Evolutionary conservation across 2,113 vertebrate genomes (phyloP).

Genomic region (Serinus canaria): DNA sequence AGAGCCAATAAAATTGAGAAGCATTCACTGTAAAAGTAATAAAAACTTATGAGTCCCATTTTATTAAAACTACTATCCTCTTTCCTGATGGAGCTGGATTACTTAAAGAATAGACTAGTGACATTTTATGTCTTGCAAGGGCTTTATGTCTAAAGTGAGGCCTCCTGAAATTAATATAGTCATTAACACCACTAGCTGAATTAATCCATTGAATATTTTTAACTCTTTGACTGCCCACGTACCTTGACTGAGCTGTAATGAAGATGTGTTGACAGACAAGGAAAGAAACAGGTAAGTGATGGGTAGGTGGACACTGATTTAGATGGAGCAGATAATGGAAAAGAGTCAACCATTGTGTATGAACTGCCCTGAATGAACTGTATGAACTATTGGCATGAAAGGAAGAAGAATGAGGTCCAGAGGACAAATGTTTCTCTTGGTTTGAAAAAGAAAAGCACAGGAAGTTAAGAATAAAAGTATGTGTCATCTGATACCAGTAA

Average conservation of each 20-base stretch:
- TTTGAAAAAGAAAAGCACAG: background rate
- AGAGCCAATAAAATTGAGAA: conserved; percentile 74
- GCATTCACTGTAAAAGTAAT: conserved; percentile 77
- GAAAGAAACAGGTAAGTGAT: background rate
- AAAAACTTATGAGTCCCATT: conserved; percentile 74
- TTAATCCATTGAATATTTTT: background rate
- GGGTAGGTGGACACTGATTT: background rate
- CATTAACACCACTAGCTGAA: background rate
- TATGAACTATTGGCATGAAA: background rate
- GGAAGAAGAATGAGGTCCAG: background rate
- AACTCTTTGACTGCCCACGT: background rate
- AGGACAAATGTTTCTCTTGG: background rate
- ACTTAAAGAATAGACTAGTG: conserved; percentile 49
- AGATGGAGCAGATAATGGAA: background rate
- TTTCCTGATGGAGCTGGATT: conserved; percentile 65
- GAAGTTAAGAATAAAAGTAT: background rate
- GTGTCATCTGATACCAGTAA: background rate
- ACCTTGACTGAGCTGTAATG: background rate
- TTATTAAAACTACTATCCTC: conserved; percentile 74
- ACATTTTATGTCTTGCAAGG: conserved; percentile 50
- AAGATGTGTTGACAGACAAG: background rate
- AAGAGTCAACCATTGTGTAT: background rate
- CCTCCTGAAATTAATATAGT: conserved; percentile 35
- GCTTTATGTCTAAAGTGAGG: conserved; percentile 45
- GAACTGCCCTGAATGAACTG: no score